These are phyloP conservation scores for Thamnophis sirtalis DNA, from an alignment of 2,113 vertebrate species.

Conservation along the genomic window DNA sequence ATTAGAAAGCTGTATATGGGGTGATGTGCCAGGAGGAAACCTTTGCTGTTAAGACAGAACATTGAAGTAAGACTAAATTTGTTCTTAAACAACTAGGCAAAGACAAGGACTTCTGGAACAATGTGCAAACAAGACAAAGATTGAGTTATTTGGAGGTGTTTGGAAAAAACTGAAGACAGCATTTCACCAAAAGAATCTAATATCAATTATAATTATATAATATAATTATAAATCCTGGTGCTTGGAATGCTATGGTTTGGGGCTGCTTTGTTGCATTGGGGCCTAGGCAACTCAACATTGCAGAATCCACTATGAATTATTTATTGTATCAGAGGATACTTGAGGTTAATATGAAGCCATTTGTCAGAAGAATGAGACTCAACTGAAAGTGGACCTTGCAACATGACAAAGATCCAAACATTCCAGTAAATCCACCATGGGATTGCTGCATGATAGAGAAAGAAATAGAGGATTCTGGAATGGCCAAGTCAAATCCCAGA, in stretches of 20 bases:
- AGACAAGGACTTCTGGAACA: not conserved
- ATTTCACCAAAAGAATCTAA: not conserved
- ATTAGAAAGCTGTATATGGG: not conserved
- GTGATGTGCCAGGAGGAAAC: not conserved
- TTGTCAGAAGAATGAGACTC: not conserved
- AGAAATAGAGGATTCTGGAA: not conserved
- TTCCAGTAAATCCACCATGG: not conserved
- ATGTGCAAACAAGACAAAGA: not conserved
- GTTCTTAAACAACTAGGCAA: not conserved
- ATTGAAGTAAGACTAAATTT: not conserved
- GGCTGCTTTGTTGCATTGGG: not conserved
- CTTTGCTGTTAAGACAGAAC: not conserved
- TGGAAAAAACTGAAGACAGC: not conserved
- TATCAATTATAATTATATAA: no score
- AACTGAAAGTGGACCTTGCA: not conserved
- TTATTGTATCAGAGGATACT: not conserved
- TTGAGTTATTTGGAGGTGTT: not conserved
- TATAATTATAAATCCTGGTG: not conserved
- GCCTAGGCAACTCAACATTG: not conserved
- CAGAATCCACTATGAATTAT: not conserved
- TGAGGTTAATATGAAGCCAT: not conserved
- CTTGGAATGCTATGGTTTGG: not conserved
- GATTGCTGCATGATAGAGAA: not conserved
- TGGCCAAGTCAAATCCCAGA: not conserved
- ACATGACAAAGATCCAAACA: not conserved